Percentiles rank a stretch among this genome's conserved stretches.
Evolutionary conservation across 2,888 invertebrate species (phyloP).

Genomic region (Rotaria socialis): DNA sequence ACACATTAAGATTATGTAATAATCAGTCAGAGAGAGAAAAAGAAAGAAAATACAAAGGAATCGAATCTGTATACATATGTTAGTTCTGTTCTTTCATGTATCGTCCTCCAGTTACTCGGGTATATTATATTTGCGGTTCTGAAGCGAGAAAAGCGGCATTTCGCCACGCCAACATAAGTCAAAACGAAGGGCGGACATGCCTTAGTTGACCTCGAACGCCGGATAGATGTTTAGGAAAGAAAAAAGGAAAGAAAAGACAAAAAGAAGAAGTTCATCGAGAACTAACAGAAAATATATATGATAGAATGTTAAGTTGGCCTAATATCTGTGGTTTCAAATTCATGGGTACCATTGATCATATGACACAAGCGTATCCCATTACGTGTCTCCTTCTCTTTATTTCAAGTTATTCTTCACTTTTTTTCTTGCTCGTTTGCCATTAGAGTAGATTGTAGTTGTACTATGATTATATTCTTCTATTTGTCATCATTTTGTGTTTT

Average conservation of each 20-base stretch:
- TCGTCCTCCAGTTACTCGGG: background rate
- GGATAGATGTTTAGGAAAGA: background rate
- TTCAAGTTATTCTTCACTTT: background rate
- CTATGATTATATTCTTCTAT: background rate
- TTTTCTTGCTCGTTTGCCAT: background rate
- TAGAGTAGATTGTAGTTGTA: background rate
- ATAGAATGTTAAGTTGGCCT: background rate
- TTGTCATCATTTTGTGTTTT: background rate
- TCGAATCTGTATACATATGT: background rate
- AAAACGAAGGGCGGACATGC: background rate
- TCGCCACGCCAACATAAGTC: background rate
- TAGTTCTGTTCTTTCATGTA: background rate
- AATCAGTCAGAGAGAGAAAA: background rate
- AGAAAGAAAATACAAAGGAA: background rate
- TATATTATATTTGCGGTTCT: background rate
- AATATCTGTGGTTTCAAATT: background rate
- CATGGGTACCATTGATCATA: background rate
- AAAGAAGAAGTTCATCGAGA: background rate
- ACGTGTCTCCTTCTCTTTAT: background rate
- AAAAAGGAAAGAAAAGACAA: background rate
- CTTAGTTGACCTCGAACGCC: background rate
- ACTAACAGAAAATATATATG: background rate
- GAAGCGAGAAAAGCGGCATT: background rate
- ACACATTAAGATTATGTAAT: background rate
- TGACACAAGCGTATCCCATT: background rate